Evolutionary conservation across 1,140 invertebrate genomes (phyloP).

Genomic region (Lepidurus arcticus): DNA sequence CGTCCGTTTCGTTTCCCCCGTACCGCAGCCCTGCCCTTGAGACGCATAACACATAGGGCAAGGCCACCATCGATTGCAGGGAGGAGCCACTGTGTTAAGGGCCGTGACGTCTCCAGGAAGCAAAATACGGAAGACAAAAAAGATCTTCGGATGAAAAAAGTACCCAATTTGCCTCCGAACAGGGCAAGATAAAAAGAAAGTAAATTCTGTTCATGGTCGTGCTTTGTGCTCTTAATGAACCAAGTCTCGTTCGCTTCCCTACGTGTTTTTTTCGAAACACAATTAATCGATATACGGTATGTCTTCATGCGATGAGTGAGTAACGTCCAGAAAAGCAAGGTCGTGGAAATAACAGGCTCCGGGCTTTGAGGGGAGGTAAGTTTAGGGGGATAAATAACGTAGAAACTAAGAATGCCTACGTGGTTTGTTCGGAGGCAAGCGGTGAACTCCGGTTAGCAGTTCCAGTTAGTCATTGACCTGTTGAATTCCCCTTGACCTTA

Average conservation of each 20-base stretch:
- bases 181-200: not conserved
- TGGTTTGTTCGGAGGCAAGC: not conserved
- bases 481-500: not conserved
- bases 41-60: slow-evolving; percentile 20
- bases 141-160: not conserved
- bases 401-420: not conserved
- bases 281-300: no score
- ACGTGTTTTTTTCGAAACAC: no score
- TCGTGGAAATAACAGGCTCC: not conserved
- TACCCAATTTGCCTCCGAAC: not conserved
- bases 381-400: not conserved
- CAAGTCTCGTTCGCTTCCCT: not conserved
- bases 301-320: no score
- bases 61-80: slow-evolving; percentile 6
- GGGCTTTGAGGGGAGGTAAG: not conserved
- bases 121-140: not conserved
- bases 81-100: not conserved
- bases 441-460: not conserved
- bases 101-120: not conserved
- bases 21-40: slow-evolving; percentile 20
- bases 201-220: not conserved
- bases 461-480: not conserved
- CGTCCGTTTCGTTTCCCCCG: not conserved
- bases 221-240: not conserved
- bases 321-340: not conserved